A percentile compares a stretch with the other conserved stretches of the same genome.
phyloP scores from a whole-genome alignment of 1,140 invertebrate genomes.

The Drosophila dunni region DNA sequence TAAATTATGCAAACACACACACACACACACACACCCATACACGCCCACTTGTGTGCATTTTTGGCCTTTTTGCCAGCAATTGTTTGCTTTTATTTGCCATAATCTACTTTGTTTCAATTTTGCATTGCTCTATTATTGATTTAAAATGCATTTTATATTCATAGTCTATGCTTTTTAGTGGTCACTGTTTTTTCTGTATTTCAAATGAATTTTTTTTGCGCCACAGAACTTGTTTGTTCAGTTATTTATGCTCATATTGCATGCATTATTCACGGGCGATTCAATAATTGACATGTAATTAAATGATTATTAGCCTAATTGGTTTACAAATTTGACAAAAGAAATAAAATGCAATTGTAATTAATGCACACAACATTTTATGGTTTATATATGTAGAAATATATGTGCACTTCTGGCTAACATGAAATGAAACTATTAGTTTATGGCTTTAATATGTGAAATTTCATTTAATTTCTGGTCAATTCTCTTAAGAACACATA shows the following conservation, averaged over 20 bases:
- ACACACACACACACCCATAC: slow-evolving; percentile 15
- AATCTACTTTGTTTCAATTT: slow-evolving; percentile 35
- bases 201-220: neutral
- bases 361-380: slow-evolving; percentile 7
- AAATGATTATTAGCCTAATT: slow-evolving; percentile 73
- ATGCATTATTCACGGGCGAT: slow-evolving; percentile 62
- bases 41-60: neutral
- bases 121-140: slow-evolving; percentile 11
- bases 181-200: slow-evolving; percentile 28
- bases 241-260: slow-evolving; percentile 39
- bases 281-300: slow-evolving; percentile 71
- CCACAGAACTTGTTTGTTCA: slow-evolving; percentile 49
- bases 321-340: slow-evolving; percentile 61
- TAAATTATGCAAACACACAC: slow-evolving; percentile 56
- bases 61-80: slow-evolving; percentile 21
- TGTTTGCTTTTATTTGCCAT: slow-evolving; percentile 7
- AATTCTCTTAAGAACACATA: neutral
- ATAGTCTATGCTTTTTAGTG: neutral
- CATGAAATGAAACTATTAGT: neutral
- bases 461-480: no score
- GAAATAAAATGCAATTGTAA: slow-evolving; percentile 42
- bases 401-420: slow-evolving; percentile 1
- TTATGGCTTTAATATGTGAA: slow-evolving; percentile 7
- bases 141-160: slow-evolving; percentile 38
- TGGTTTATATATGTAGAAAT: no score